phyloP scores from a whole-genome alignment of 2,797 vertebrate species.

The Gallinago solitaria region DNA sequence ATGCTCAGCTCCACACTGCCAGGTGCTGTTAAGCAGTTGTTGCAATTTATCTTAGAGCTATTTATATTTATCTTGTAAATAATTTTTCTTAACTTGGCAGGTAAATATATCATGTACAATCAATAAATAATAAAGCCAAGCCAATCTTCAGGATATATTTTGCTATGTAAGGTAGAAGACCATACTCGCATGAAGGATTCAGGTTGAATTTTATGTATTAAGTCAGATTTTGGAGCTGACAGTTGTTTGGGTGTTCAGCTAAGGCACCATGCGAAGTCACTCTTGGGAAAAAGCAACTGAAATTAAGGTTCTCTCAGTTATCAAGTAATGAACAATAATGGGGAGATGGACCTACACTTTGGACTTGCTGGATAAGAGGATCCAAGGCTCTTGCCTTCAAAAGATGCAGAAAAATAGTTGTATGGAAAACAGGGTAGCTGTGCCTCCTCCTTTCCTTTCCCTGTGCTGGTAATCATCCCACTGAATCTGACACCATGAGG shows the following conservation, averaged over 20 bases:
- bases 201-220: background rate
- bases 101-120: background rate
- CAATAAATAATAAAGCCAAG: conserved; percentile 23
- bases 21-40: background rate
- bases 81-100: conserved; percentile 9
- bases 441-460: background rate
- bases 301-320: background rate
- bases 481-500: background rate
- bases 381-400: background rate
- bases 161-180: background rate
- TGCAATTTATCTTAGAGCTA: background rate
- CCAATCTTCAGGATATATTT: background rate
- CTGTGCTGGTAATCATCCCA: background rate
- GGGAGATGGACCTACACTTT: background rate
- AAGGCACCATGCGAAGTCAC: background rate
- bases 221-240: background rate
- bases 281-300: background rate
- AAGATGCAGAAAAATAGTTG: background rate
- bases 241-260: background rate
- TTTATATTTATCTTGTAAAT: conserved; percentile 12
- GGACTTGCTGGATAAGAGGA: background rate
- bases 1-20: background rate
- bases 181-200: background rate
- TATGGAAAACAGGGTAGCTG: background rate
- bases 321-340: background rate